phyloP scores from a whole-genome alignment of 2,888 invertebrate species.

The Clunio marinus region DNA sequence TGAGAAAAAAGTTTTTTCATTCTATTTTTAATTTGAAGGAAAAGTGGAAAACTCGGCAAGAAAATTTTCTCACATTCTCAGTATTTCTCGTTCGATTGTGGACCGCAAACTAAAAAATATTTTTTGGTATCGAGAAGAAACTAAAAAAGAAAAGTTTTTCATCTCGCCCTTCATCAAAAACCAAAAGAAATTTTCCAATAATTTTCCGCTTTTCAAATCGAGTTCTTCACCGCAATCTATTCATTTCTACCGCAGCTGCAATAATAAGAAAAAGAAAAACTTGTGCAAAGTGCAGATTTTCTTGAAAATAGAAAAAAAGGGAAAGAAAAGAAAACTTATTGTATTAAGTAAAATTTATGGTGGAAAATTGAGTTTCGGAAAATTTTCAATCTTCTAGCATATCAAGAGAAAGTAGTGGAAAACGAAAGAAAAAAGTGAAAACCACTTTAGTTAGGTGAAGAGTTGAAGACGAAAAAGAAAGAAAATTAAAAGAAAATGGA shows the following conservation, averaged over 20 bases:
- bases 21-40: constrained; percentile 37
- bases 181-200: constrained; percentile 11
- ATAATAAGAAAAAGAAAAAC: not conserved
- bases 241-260: not conserved
- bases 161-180: not conserved
- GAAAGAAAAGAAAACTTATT: constrained; percentile 22
- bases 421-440: not conserved
- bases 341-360: constrained; percentile 37
- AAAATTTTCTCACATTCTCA: constrained; percentile 31
- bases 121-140: constrained; percentile 3
- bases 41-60: constrained; percentile 1
- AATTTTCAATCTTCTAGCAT: constrained; percentile 16
- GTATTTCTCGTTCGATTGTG: constrained; percentile 35
- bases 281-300: constrained; percentile 12
- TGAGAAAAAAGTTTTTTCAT: not conserved
- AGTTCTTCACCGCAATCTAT: not conserved
- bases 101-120: constrained; percentile 38
- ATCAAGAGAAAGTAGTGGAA: not conserved
- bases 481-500: constrained; percentile 21
- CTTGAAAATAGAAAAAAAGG: not conserved
- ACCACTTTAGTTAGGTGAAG: constrained; percentile 17
- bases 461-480: not conserved
- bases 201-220: not conserved
- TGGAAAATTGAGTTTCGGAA: constrained; percentile 36
- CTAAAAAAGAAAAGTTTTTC: not conserved